Evolutionary conservation across 23 tunicate species (phyloP), one percentile per base, ranked within the genome.

Genomic region (Phallusia fumigata): DNA sequence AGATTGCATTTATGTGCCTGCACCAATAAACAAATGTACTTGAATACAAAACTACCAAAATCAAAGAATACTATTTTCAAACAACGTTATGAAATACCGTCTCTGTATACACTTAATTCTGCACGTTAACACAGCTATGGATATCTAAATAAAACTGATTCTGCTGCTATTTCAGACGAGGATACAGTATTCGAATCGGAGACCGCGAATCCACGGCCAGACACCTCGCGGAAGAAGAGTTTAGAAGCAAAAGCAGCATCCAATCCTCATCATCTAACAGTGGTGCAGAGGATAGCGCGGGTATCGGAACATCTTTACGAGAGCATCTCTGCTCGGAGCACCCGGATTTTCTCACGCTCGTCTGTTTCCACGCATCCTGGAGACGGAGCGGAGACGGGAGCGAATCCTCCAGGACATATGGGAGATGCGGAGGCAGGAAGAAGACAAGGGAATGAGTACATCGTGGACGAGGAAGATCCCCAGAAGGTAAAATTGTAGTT

Each of bases 281-380:
- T 88, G 31, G 32, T 83, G 80, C 79, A 88, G 26, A 64, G 94
- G 73, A 26, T 89, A 12, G 75, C 31, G 35, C 36, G 82, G 31
- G 75, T 79, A 33, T 74, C 88, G 0, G 94, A 89, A 65, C 94
- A 89, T 80, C 22, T 89, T 52, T 89, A 89, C 47, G 94, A 89
- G 51, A 82, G 73, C 49, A 89, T 89, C 24, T 52, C 82, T 16
- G 49, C 65, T 15, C 53, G 33, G 31, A 53, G 78, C 0, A 30
- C 84, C 5, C 76, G 91, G 30, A 44, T 88, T 34, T 88, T 88
- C 30, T 88, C 91, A 49, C 76, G 91, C 24, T 44, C 52, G 28
- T 82, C 91, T 0, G 51, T 26, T 10, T 1, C 52, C 15, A 10
- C 80, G 52, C 11, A 36, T 1, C 53, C 80, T 10, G 80, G 52